These are phyloP conservation scores for Lycia hirtaria DNA, from an alignment of 2,888 invertebrate species.

Conservation along the genomic window DNA sequence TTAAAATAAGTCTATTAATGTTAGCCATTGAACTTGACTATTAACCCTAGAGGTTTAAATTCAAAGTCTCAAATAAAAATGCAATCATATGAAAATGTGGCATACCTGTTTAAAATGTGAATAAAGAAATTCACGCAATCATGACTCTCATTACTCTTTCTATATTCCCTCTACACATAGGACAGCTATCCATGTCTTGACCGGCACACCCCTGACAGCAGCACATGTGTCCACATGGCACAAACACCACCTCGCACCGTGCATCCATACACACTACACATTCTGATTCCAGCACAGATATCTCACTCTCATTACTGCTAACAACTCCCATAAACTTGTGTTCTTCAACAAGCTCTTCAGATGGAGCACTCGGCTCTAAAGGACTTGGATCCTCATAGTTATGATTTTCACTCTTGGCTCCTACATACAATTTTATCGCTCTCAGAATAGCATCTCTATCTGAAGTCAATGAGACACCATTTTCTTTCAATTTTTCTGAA, in stretches of 20 bases:
- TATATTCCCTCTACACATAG: constrained; percentile 91
- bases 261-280: constrained; percentile 94
- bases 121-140: constrained; percentile 71
- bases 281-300: constrained; percentile 83
- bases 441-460: constrained; percentile 87
- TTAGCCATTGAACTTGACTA: too few species aligned
- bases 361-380: constrained; percentile 59
- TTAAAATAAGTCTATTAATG: too few species aligned
- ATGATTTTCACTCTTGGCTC: constrained; percentile 61
- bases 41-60: too few species aligned
- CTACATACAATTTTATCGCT: constrained; percentile 87
- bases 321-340: constrained; percentile 66
- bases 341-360: constrained; percentile 49
- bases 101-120: constrained; percentile 32
- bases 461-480: constrained; percentile 81
- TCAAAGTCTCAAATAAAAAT: too few species aligned
- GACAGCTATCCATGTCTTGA: constrained; percentile 87
- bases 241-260: constrained; percentile 89
- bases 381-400: constrained; percentile 48
- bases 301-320: constrained; percentile 58
- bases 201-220: constrained; percentile 90
- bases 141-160: constrained; percentile 89
- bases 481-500: constrained; percentile 83
- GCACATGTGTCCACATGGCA: constrained; percentile 95
- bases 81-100: too few species aligned